Base-by-base conservation (phyloP, 2,113 vertebrate genomes). In the Candoia aspera region DNA sequence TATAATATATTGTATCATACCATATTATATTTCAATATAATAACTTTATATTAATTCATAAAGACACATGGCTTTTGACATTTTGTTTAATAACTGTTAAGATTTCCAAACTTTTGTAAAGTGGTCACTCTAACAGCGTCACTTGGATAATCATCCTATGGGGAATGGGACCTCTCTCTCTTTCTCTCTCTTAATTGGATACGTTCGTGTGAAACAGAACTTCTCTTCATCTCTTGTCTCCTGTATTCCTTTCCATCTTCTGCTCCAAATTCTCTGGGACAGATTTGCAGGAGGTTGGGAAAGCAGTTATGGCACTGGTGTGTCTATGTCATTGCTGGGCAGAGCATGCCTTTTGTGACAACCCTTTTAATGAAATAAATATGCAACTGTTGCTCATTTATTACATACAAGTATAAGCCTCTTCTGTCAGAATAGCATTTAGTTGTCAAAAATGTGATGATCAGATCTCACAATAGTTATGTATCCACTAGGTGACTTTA, bases 41-140 rank as follows among this genome's bases (percentile, higher is more conserved):
- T 46, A 37, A 88, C 19, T 46, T 64, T n/a, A 54, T 55, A 73
- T 33, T 33, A 54, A 23, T 83, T 89, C 60, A 68, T 37, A 84
- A 93, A 24, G 59, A 93, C 84, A 73, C 62, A 54, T 23, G 90
- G 1, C 79, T 54, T 85, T 58, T 92, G 90, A 89, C 90, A 73
- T 55, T 49, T 0, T 54, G 0, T 1, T 37, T 88, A 46, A 94
- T 92, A 91, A 86, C 49, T n/a, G 26, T 88, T 49, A 84, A 53
- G 42, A 49, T 49, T 23, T 26, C 42, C 42, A 60, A 26, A 59
- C 24, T 57, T 57, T 29, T 46, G 59, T 90, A 26, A 84, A 90
- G 15, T n/a, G 53, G 21, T 21, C 23, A 73, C 64, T 59, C 19
- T n/a, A 87, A 87, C 8, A 33, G 2, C 21, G 59, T 59, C n/a